A percentile compares a stretch with the other conserved stretches of the same genome.
Evolutionary conservation across 2,888 invertebrate genomes (phyloP).

Genomic region (Nephrotoma appendiculata): DNA sequence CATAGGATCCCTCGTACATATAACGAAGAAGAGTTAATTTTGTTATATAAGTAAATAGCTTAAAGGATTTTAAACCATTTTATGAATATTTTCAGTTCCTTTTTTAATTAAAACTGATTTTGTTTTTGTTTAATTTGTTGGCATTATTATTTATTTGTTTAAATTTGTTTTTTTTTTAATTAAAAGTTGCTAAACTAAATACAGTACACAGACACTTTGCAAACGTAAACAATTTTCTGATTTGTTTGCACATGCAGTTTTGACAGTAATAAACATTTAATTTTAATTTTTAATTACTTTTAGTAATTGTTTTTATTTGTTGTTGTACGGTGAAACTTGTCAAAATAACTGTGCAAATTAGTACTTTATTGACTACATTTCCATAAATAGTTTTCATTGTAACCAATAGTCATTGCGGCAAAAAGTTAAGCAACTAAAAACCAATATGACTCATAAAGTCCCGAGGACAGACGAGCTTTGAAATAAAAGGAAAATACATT

Average conservation of each 20-base stretch:
- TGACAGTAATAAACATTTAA: not conserved
- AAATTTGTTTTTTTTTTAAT: not conserved
- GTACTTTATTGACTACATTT: no score
- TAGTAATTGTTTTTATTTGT: no score
- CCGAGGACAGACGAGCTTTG: no score
- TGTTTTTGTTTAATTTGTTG: not conserved
- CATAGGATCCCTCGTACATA: not conserved
- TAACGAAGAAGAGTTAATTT: not conserved
- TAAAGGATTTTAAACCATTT: not conserved
- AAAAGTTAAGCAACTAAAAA: no score
- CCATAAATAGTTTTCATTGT: no score
- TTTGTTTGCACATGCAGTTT: not conserved
- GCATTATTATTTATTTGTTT: not conserved
- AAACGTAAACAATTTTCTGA: not conserved
- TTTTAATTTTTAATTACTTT: no score
- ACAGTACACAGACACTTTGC: no score
- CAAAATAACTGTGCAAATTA: no score
- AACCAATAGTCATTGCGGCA: no score
- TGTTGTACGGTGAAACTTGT: no score
- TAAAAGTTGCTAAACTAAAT: not conserved
- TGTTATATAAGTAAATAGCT: not conserved
- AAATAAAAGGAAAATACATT: no score
- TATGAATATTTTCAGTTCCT: not conserved
- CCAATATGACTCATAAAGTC: no score
- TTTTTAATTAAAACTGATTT: not conserved